Percentiles rank a stretch among this genome's conserved stretches.
phyloP scores from a whole-genome alignment of 2,113 vertebrate genomes.

The Prochilodus magdalenae region DNA sequence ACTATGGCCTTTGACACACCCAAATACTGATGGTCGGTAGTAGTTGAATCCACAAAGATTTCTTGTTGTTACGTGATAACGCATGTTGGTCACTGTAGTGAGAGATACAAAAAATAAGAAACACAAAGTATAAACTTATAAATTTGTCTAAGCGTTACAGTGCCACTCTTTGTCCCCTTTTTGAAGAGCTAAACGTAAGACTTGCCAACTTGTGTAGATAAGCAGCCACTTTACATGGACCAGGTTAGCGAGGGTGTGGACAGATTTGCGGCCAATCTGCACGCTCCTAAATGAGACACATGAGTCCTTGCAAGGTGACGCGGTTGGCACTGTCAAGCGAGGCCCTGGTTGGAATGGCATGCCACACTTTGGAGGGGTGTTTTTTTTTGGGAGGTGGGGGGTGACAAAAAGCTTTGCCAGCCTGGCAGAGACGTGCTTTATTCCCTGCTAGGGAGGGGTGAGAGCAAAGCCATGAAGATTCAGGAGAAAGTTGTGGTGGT shows the following conservation, averaged over 20 bases:
- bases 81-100: too few relatives aligned
- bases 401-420: constrained; percentile 35
- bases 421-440: constrained; percentile 37
- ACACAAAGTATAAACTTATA: too few relatives aligned
- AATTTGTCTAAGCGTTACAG: too few relatives aligned
- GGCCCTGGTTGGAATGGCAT: constrained; percentile 48
- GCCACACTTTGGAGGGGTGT: constrained; percentile 16
- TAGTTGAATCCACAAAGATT: too few relatives aligned
- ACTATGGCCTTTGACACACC: too few relatives aligned
- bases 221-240: constrained; percentile 20
- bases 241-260: constrained; percentile 26
- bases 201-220: constrained; percentile 1
- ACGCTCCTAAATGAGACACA: constrained; percentile 23
- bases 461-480: constrained; percentile 58
- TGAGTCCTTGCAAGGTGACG: constrained; percentile 51
- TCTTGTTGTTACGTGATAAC: too few relatives aligned
- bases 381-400: not conserved
- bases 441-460: constrained; percentile 53
- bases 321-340: constrained; percentile 43
- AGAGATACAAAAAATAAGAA: too few relatives aligned
- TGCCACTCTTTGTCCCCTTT: not conserved
- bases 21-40: too few relatives aligned
- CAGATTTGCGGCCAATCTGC: constrained; percentile 46
- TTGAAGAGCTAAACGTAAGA: not conserved
- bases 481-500: constrained; percentile 44